Evolutionary conservation across 2,797 vertebrate genomes (phyloP), one percentile per base, ranked within the genome.

Genomic region (Scarus forsteni): DNA sequence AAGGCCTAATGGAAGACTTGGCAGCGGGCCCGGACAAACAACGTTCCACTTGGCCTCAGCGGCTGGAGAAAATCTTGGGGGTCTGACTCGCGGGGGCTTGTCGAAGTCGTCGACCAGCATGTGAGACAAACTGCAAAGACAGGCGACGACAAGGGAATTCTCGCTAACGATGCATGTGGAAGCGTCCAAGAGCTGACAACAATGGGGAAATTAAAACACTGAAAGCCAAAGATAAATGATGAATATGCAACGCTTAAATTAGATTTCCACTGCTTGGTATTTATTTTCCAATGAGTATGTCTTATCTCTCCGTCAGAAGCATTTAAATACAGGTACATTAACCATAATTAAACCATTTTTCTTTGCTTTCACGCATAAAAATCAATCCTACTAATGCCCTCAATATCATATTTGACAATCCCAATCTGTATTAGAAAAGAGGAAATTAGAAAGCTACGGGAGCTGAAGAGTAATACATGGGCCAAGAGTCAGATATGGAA

Each of bases 1-100:
- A 90, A 84, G 87, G 85, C 90, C 88, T 94, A 94, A 95, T 94
- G 91, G 93, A 92, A 82, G 85, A 85, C 74, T 92, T 95, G 93
- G 93, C 92, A 57, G 65, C 44, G 1, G 70, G 92, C 93, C 94
- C 92, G 91, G 93, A 90, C 87, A 93, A 92, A 93, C 89, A 92
- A 76, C 44, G 81, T 73, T 88, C 81, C 65, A 75, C 89, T 91
- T 84, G 85, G 89, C 87, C 83, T 84, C 71, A 50, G 63, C 70
- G 49, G 52, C 55, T 57, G 27, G 27, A 70, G 75, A 76, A 87
- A 85, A 84, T 85, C 75, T 87, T 61, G 43, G 10, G 27, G 67
- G 78, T 75, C 83, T 88, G 85, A 85, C 73, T 89, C 86, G 77
- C 19, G 34, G 45, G 5, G 60, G 65, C 68, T 80, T 55, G 81